A percentile compares a stretch with the other conserved stretches of the same genome.
Evolutionary conservation across 2,888 invertebrate species (phyloP).

Genomic region (Agrypnus murinus): DNA sequence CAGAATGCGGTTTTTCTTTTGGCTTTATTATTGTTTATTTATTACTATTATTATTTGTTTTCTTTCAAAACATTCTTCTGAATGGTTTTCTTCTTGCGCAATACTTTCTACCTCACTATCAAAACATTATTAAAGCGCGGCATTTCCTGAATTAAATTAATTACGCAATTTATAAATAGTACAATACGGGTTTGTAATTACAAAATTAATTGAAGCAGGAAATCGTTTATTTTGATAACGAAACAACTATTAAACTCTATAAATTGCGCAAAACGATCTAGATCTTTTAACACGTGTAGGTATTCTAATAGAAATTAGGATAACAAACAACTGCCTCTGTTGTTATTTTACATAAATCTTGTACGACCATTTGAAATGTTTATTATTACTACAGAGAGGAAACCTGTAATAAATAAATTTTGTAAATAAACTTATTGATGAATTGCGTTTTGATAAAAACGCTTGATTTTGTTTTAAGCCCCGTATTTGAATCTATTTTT

Average conservation of each 20-base stretch:
- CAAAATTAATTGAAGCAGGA: conserved; percentile 27
- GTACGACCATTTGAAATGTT: too few species aligned
- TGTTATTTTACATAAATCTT: too few species aligned
- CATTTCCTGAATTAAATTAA: conserved; percentile 35
- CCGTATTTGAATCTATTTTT: too few species aligned
- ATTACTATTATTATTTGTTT: conserved; percentile 37
- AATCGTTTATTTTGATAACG: conserved; percentile 25
- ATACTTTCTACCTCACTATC: conserved; percentile 27
- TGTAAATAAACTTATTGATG: too few species aligned
- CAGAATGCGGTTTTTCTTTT: conserved; percentile 41
- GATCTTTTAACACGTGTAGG: conserved; percentile 11
- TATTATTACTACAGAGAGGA: too few species aligned
- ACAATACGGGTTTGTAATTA: conserved; percentile 20
- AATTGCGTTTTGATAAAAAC: too few species aligned
- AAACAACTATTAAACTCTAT: conserved; percentile 14
- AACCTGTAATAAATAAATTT: too few species aligned
- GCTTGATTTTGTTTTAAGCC: too few species aligned
- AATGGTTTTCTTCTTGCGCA: conserved; percentile 36
- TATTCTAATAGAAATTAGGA: conserved; percentile 9
- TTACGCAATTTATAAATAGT: conserved; percentile 17
- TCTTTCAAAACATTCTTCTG: conserved; percentile 6
- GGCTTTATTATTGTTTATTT: conserved; percentile 9
- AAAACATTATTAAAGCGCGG: conserved; percentile 7
- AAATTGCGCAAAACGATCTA: conserved; percentile 22
- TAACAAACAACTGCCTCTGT: neutral